Evolutionary conservation across 2,888 invertebrate genomes (phyloP), one percentile per base, ranked within the genome.

Genomic region (Malacosoma neustria): DNA sequence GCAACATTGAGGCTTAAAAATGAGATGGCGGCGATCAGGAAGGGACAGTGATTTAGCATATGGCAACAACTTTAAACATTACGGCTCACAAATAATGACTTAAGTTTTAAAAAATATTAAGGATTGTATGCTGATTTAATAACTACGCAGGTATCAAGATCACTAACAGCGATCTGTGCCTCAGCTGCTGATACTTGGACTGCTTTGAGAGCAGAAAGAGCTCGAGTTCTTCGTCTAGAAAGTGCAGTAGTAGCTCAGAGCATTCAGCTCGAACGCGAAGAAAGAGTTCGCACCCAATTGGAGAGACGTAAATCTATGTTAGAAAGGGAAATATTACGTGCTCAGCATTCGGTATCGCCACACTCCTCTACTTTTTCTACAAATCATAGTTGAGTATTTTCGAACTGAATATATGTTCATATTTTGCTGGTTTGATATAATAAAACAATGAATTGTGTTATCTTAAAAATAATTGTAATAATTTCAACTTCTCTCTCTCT

Each of bases 101-200:
- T n/a, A n/a, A n/a, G n/a, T n/a, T n/a, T n/a, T n/a, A n/a, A n/a
- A n/a, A n/a, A n/a, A n/a, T n/a, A n/a, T n/a, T n/a, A n/a, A n/a
- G n/a, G n/a, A n/a, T n/a, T n/a, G n/a, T n/a, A n/a, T n/a, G n/a
- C n/a, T n/a, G n/a, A n/a, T n/a, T n/a, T n/a, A n/a, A n/a, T 11
- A 14, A 9, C 29, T 15, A 5, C 37, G 33, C 50, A 82, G 82
- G 45, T 72, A 9, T 60, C 75, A 2, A 61, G 70, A 35, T 77
- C 81, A 1, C 45, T 84, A 40, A 68, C 79, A 14, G 67, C 70
- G 2, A 48, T 79, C 30, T 77, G 76, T 42, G 61, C 67, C 2
- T 61, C 49, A 41, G 68, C 74, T n/a, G 69, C 72, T 2, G 73
- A 77, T 11, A 77, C 76, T 3, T 84, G 82, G 81, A 62, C 75